Conservation (phyloP, 1,140 invertebrate genomes). For the Euura saliciscinereae region DNA sequence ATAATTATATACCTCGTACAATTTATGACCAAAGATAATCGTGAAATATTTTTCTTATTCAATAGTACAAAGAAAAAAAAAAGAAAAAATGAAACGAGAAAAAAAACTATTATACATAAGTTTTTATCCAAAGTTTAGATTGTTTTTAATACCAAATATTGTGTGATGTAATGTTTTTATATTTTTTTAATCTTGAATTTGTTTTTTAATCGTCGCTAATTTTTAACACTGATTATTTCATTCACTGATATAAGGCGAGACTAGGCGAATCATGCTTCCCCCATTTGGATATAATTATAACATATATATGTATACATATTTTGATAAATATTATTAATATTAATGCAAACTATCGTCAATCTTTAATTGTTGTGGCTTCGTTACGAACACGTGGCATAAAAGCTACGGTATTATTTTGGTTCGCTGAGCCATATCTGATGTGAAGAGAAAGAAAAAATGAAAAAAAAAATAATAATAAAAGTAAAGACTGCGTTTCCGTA, state of each 20-base stretch:
- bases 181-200: no score
- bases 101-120: not conserved
- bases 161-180: no score
- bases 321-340: conserved; percentile 9
- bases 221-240: no score
- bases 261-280: no score
- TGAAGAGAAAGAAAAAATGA: not conserved
- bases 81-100: no score
- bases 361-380: not conserved
- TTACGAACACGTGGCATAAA: not conserved
- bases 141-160: no score
- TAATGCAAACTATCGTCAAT: not conserved
- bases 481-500: conserved; percentile 36
- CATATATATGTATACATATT: not conserved
- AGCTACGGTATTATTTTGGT: not conserved
- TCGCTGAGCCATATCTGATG: conserved; percentile 24
- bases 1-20: not conserved
- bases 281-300: no score
- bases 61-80: not conserved
- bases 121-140: not conserved
- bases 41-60: not conserved
- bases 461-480: conserved; percentile 8
- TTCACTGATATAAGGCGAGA: no score
- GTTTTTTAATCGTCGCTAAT: no score
- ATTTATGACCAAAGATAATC: not conserved